phyloP scores from a whole-genome alignment of 2,113 vertebrate genomes.

The Charadrius vociferus region DNA sequence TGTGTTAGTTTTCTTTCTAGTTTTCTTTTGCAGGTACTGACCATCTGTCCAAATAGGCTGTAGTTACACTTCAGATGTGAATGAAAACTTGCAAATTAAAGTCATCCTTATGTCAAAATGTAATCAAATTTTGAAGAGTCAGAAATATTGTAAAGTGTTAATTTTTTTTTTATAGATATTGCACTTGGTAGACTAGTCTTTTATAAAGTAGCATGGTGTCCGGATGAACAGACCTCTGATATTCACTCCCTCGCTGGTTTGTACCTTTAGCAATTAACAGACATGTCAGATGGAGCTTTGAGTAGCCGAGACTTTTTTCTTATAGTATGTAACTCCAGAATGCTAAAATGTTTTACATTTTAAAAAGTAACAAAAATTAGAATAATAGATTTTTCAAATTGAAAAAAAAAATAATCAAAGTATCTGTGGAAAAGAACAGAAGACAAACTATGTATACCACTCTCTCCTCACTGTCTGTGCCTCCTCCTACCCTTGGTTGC shows the following conservation, averaged over 20 bases:
- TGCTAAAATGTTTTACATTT: neutral
- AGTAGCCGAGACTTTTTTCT: rapidly evolving
- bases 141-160: neutral
- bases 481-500: neutral
- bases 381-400: neutral
- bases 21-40: neutral
- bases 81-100: constrained; percentile 9
- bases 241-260: neutral
- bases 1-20: neutral
- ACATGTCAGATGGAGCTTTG: neutral
- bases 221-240: neutral
- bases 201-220: neutral
- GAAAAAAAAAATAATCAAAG: neutral
- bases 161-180: neutral
- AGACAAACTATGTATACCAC: neutral
- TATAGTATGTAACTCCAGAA: neutral
- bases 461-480: neutral
- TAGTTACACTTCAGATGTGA: neutral
- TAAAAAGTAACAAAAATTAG: neutral
- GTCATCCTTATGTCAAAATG: neutral
- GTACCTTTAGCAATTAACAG: neutral
- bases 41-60: neutral
- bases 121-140: neutral
- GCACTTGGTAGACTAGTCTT: neutral
- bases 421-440: neutral